Evolutionary conservation across 1,140 invertebrate species (phyloP).

Genomic region (Anagrus nilaparvatae): DNA sequence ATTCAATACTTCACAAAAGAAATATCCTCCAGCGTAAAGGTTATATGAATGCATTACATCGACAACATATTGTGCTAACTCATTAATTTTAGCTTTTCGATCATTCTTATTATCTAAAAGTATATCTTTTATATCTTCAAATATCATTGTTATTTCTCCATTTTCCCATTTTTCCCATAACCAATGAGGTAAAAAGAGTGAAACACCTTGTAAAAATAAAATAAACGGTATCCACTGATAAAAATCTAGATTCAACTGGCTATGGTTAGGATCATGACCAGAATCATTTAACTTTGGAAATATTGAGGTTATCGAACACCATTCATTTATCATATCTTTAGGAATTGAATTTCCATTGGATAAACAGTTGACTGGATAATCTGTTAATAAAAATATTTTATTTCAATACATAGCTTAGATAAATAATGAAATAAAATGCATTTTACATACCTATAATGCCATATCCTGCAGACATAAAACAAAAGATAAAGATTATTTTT

Average conservation of each 20-base stretch:
- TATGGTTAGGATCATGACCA: conserved; percentile 24
- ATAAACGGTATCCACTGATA: conserved; percentile 85
- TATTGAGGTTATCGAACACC: conserved; percentile 69
- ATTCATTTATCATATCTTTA: conserved; percentile 59
- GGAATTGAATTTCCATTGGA: too few relatives aligned
- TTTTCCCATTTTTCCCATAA: conserved; percentile 71
- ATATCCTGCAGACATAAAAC: too few relatives aligned
- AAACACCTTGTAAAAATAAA: conserved; percentile 64
- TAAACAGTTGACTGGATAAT: too few relatives aligned
- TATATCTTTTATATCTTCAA: conserved; percentile 39
- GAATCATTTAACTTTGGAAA: conserved; percentile 43
- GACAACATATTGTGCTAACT: conserved; percentile 1
- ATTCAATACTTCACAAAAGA: conserved; percentile 59
- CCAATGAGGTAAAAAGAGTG: conserved; percentile 63
- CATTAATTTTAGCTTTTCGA: too few relatives aligned
- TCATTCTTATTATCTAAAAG: conserved; percentile 21
- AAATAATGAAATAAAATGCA: too few relatives aligned
- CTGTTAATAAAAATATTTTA: too few relatives aligned
- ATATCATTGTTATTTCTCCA: conserved; percentile 44
- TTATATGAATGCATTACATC: conserved; percentile 49
- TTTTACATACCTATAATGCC: too few relatives aligned
- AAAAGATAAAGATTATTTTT: too few relatives aligned
- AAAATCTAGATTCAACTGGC: conserved; percentile 57
- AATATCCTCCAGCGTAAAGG: conserved; percentile 51
- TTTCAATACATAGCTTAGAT: too few relatives aligned